Evolutionary conservation across 2,797 vertebrate species (phyloP), one percentile per base, ranked within the genome.

Genomic region (Lutjanus argentimaculatus): DNA sequence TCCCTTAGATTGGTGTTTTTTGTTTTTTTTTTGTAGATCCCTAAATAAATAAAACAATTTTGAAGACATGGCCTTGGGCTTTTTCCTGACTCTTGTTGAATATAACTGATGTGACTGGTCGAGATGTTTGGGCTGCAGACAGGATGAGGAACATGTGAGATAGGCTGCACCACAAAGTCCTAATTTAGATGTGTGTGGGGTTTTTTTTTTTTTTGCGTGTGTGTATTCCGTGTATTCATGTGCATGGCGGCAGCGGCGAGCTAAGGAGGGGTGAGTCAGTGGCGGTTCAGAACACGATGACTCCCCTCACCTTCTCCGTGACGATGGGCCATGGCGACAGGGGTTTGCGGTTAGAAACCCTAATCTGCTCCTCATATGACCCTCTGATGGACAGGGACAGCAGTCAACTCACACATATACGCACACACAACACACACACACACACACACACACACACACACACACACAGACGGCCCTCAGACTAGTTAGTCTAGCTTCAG

Each of bases 341-440:
- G 78, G 89, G 92, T 94, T 95, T 94, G 93, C 77, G 92, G 94
- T 94, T 89, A 94, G 94, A 95, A 95, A 95, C 90, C 91, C 85
- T 94, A 93, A 94, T 95, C 93, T 95, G 91, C 93, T 94, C 93
- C 94, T 95, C 94, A 92, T 93, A 89, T 95, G 94, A 95, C 94
- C 88, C 88, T 85, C 69, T 95, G 94, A 95, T 64, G 86, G 94
- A 95, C 94, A 93, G 94, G 91, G 77, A 94, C 94, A 95, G 92
- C 91, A 91, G 94, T 87, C 61, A 70, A 64, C 75, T 36, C 68
- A 64, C 82, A 57, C 74, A 61, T 56, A 75, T 46, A 57, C 64
- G 53, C 61, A 69, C 66, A 62, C 70, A 63, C 69, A 73, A 77
- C 53, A 59, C 67, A 59, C 58, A 75, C 64, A 56, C 67, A 45